A percentile compares a stretch with the other conserved stretches of the same genome.
phyloP scores from a whole-genome alignment of 2,797 vertebrate genomes.

The Zenarchopterus dispar region DNA sequence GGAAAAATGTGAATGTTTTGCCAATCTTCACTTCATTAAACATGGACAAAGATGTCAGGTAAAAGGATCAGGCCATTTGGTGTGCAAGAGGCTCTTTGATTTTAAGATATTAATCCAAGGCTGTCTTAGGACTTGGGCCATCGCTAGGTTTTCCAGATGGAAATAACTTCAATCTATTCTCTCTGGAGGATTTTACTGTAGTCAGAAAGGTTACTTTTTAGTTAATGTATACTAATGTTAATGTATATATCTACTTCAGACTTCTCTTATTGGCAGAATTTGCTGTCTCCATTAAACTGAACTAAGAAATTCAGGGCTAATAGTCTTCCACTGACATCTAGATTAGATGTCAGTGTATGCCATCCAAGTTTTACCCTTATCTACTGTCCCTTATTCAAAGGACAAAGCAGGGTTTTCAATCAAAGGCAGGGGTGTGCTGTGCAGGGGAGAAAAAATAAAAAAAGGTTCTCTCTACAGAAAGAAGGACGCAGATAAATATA shows the following conservation, averaged over 20 bases:
- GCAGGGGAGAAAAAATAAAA: conserved; percentile 41
- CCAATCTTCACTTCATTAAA: conserved; percentile 28
- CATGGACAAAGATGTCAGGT: conserved; percentile 49
- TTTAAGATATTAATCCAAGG: conserved; percentile 51
- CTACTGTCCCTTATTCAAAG: conserved; percentile 45
- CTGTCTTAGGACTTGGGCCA: conserved; percentile 41
- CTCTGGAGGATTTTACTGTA: conserved; percentile 35
- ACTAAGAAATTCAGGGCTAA: conserved; percentile 23
- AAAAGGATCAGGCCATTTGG: conserved; percentile 53
- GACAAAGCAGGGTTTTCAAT: conserved; percentile 55
- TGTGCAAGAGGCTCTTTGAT: conserved; percentile 44
- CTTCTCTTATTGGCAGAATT: conserved; percentile 39
- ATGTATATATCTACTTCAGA: conserved; percentile 32
- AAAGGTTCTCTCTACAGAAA: conserved; percentile 31
- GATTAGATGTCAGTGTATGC: conserved; percentile 35
- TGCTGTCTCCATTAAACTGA: conserved; percentile 31
- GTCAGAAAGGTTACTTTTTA: conserved; percentile 27
- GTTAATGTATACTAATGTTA: conserved; percentile 27
- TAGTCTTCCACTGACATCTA: conserved; percentile 30
- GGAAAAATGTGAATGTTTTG: conserved; percentile 7
- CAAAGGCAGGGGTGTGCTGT: conserved; percentile 29
- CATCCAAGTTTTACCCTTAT: conserved; percentile 37
- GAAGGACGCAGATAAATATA: conserved; percentile 77
- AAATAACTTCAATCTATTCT: conserved; percentile 45
- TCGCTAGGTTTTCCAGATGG: conserved; percentile 54